Base-by-base conservation (phyloP, 64 coral and sea anemone species). In the Anthopleura sola region DNA sequence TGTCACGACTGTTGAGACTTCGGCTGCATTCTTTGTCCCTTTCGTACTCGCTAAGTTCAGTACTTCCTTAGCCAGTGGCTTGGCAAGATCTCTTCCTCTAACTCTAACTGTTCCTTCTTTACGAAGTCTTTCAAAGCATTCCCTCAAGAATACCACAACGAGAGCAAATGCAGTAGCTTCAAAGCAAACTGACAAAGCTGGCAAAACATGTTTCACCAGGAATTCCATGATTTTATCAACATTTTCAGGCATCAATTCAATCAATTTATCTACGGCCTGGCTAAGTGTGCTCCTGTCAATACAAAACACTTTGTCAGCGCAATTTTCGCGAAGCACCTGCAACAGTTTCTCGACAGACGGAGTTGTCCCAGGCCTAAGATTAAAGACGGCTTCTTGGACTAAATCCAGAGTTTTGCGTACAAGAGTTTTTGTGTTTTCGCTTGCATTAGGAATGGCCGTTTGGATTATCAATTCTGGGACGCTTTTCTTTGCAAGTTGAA, bases 131-230 rank as follows among this genome's bases (percentile, higher is more conserved):
- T 71, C 66, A 71, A 11, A 32, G 13, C 26, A 2, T 34, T 71
- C 29, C 8, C 1, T 0, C 26, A 71, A 28, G 28, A 71, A 71
- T 13, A 34, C 29, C 3, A 8, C 16, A 10, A 71, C 6, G 12
- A 71, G 66, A 71, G 24, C 66, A 71, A 71, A 71, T 5, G 66
- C 66, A 32, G 31, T 15, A 71, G 31, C 66, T 17, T 71, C 66
- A 71, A 71, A 71, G 14, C 66, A 71, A 71, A 32, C 66, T 34
- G 66, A 71, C 28, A 71, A 33, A 34, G 66, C 66, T 71, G 66
- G 66, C 66, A 71, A 29, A 5, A 71, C 66, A 71, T 71, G 29
- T 71, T 71, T 71, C 10, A 71, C 5, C 66, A 34, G n/a, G 66
- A 71, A 71, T 71, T 71, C 66, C 66, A 71, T 71, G 11, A 71